Evolutionary conservation across 2,888 invertebrate species (phyloP), one percentile per base, ranked within the genome.

Genomic region (Dryomyza anilis): DNA sequence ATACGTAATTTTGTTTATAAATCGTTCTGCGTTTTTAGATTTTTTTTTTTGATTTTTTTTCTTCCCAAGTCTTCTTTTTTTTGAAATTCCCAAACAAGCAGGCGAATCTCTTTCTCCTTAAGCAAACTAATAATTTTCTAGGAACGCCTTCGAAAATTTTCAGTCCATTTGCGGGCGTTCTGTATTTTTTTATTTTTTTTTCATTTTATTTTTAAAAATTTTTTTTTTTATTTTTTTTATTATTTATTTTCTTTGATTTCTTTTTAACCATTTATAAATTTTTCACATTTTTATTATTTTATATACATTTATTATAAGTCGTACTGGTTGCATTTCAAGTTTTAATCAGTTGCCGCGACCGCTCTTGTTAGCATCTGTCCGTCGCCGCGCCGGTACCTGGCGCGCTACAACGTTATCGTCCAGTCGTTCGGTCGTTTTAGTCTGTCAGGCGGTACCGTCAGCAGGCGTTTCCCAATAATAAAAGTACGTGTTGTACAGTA

Each of bases 61-160:
- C 14, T 27, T 45, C 29, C 30, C 30, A 21, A 29, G 19, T 30
- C 19, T 36, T 33, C 36, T 29, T 19, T 10, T 19, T 16, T 55
- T n/a, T n/a, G n/a, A 6, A 39, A 7, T 33, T 12, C 12, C 39
- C 3, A 39, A 39, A n/a, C n/a, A 12, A 39, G 39, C n/a, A 39
- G 33, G 12, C 33, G 33, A 12, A 39, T 6, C 39, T 39, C 39
- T 69, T 64, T 69, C 71, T 72, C 67, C 74, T 74, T 73, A 73
- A 75, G 73, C 73, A 74, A 76, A 75, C 76, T 76, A 74, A 75
- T 75, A 75, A 76, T 75, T 76, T 76, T 73, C 74, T 74, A 75
- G 76, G 72, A 71, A 76, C 75, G 76, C 76, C 75, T 71, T 70
- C 71, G 43, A 72, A 73, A 67, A 67, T 53, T 53, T 61, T 53